A percentile compares a stretch with the other conserved stretches of the same genome.
These are phyloP conservation scores for Trichonephila inaurata DNA, from an alignment of 1,140 invertebrate species.

Conservation along the genomic window DNA sequence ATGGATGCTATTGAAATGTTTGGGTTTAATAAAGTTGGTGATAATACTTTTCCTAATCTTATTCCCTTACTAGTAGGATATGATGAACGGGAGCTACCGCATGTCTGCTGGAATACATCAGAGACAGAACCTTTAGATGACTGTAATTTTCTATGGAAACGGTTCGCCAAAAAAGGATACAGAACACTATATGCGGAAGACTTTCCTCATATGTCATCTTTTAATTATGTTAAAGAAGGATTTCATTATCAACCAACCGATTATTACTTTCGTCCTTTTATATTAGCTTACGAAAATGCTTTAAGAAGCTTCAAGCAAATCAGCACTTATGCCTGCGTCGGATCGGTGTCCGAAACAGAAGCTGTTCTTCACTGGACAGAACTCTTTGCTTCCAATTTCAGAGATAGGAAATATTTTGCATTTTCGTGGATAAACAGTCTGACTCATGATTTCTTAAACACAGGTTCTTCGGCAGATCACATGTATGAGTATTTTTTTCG, in stretches of 20 bases:
- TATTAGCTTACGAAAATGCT: slow-evolving; percentile 75
- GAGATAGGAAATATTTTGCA: slow-evolving; percentile 78
- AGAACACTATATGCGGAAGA: slow-evolving; percentile 91
- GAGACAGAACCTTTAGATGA: slow-evolving; percentile 58
- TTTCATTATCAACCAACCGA: slow-evolving; percentile 90
- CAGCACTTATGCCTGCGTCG: slow-evolving; percentile 69
- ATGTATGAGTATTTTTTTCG: slow-evolving; percentile 80
- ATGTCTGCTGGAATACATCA: slow-evolving; percentile 43
- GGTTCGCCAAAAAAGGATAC: slow-evolving; percentile 72
- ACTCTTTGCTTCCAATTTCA: slow-evolving; percentile 62
- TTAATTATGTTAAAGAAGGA: slow-evolving; percentile 90
- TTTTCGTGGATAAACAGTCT: slow-evolving; percentile 81
- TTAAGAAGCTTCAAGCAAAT: slow-evolving; percentile 18
- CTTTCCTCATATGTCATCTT: slow-evolving; percentile 86
- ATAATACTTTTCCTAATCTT: slow-evolving; percentile 82
- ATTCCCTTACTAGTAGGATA: slow-evolving; percentile 80
- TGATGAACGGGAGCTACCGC: slow-evolving; percentile 61
- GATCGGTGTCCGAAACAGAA: slow-evolving; percentile 72
- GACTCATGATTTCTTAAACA: slow-evolving; percentile 81
- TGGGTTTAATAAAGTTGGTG: slow-evolving; percentile 81
- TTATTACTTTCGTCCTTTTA: slow-evolving; percentile 90
- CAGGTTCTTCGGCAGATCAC: slow-evolving; percentile 79
- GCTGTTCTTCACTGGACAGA: slow-evolving; percentile 65
- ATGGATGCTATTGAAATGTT: slow-evolving; percentile 80
- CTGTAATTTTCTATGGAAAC: slow-evolving; percentile 73